phyloP scores from a whole-genome alignment of 2,797 vertebrate genomes.

The Urosaurus nigricauda region DNA sequence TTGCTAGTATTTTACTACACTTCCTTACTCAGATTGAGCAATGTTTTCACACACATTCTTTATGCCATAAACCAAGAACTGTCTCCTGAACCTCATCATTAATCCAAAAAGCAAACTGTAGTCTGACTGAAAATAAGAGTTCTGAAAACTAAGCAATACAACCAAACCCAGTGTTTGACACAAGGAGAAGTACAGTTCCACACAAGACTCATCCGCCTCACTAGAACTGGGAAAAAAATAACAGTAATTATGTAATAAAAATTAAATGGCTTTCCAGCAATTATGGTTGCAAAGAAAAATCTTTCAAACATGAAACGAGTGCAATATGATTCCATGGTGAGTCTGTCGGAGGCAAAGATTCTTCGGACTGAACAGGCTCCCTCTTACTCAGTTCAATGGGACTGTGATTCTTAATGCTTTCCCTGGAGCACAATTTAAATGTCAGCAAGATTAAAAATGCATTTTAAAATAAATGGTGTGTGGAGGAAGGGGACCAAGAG shows the following conservation, averaged over 20 bases:
- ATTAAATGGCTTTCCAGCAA: slow-evolving; percentile 2
- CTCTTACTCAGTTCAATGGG: neutral
- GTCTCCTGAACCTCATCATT: neutral
- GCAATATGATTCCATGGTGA: neutral
- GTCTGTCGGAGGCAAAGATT: neutral
- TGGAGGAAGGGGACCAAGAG: slow-evolving; percentile 44
- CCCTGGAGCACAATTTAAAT: slow-evolving; percentile 37
- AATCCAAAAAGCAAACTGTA: neutral
- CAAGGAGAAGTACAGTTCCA: neutral
- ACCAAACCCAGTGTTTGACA: neutral
- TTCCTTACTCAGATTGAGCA: neutral
- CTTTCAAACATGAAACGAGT: neutral
- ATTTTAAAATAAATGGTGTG: slow-evolving; percentile 50
- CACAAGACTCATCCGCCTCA: too few species aligned
- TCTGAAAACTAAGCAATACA: neutral
- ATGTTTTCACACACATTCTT: neutral
- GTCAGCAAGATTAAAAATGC: slow-evolving; percentile 54
- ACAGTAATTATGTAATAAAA: neutral
- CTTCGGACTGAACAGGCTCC: neutral
- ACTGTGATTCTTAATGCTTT: slow-evolving; percentile 19
- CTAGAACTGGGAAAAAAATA: neutral
- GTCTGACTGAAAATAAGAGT: neutral
- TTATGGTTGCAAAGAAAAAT: neutral
- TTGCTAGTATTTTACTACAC: neutral
- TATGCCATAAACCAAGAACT: neutral